Evolutionary conservation across 35 echinoderm and acorn worm genomes (phyloP).

Genomic region (Diadema setosum): DNA sequence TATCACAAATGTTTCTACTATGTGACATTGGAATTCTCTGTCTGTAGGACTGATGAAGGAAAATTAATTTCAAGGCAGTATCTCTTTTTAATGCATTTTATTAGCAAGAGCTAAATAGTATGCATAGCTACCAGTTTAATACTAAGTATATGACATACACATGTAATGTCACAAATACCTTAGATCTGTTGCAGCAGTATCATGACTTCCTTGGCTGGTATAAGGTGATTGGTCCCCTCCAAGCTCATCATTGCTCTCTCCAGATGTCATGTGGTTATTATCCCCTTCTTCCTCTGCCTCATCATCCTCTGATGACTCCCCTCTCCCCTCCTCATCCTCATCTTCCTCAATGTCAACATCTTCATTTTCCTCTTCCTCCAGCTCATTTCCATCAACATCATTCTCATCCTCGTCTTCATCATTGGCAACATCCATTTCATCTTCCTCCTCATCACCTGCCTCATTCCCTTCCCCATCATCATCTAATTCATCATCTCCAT

Average conservation of each 20-base stretch:
- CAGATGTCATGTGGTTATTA: not conserved
- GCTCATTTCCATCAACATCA: not conserved
- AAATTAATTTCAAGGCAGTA: not conserved
- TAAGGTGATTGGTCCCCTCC: conserved; percentile 4
- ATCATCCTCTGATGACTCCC: conserved; percentile 5
- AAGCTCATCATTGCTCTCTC: conserved; percentile 8
- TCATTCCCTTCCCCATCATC: not conserved
- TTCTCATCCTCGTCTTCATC: conserved; percentile 16
- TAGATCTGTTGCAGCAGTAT: not conserved
- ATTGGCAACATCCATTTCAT: not conserved
- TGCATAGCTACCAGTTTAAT: not conserved
- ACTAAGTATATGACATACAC: not conserved
- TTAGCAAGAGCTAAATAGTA: not conserved
- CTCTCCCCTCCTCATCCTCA: conserved; percentile 8
- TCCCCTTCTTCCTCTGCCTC: conserved; percentile 37
- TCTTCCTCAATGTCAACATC: conserved; percentile 19
- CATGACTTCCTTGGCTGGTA: conserved; percentile 1
- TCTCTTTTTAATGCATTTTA: not conserved
- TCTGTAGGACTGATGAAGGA: no score
- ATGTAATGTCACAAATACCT: not conserved
- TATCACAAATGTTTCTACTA: no score
- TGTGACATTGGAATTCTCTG: not conserved
- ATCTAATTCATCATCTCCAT: conserved; percentile 6
- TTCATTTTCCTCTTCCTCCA: not conserved
- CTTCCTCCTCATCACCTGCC: conserved; percentile 12